Base-by-base conservation (phyloP, 1,140 invertebrate species). In the Pemphigus obesinymphae region DNA sequence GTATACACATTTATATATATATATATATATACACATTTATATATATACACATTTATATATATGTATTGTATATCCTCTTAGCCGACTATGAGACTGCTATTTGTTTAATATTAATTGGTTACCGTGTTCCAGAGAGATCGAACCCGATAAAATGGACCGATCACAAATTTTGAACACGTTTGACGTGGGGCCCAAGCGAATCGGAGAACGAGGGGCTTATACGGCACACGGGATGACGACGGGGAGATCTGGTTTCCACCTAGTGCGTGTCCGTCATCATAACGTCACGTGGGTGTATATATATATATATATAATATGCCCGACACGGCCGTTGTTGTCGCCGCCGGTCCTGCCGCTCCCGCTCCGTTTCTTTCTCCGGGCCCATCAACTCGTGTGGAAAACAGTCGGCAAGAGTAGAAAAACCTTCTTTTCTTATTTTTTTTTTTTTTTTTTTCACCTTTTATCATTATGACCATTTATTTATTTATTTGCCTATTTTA, bases 31-130 rank as follows among this genome's bases (percentile, higher is more conserved):
- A 73, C 26, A 8, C 61, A 26, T 5, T 2, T 10, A 48, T 10
- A 48, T 3, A 48, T 10, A 48, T 10, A 48, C 13, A 48, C 13
- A 48, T 10, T 2, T 31, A 37, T 20, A 40, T 40, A 34, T 15
- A 34, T 13, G 17, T 7, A 8, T 23, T n/a, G n/a, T n/a, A n/a
- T n/a, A n/a, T n/a, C n/a, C n/a, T n/a, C n/a, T n/a, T n/a, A n/a
- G n/a, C n/a, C n/a, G 37, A n/a, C 3, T 34, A 50, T 53, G 53
- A 26, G 48, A 58, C 50, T 53, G 34, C 75, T 80, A 80, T 80
- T 80, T 80, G 76, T 80, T 80, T 80, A 80, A 80, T 80, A 80
- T 80, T 80, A 80, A 80, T 80, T 80, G 76, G 76, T 80, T 43
- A 80, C 76, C 76, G 76, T 63, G 76, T 63, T 80, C 55, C 55